Percentiles rank a stretch among this genome's conserved stretches.
Conservation (phyloP, 2,113 vertebrate species). For the Notarius quadriscutis region DNA sequence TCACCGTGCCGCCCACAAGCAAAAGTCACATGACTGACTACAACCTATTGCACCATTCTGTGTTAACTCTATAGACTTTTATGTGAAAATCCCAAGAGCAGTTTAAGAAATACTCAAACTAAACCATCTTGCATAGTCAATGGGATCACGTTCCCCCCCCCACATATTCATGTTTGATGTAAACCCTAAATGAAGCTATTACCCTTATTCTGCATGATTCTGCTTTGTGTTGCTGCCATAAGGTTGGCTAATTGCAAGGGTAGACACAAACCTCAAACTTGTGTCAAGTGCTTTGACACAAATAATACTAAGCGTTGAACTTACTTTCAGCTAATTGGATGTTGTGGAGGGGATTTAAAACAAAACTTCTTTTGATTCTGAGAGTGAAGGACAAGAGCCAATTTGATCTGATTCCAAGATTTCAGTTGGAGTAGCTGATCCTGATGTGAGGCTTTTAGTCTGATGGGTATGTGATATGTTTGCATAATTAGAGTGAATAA, state of each 20-base stretch:
- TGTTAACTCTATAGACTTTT: background rate
- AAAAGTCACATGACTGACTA: too few relatives aligned
- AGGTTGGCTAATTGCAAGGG: background rate
- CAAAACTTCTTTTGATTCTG: conserved; percentile 5
- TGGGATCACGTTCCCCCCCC: too few relatives aligned
- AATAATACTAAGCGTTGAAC: background rate
- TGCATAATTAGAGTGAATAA: background rate
- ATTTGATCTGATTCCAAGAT: conserved; percentile 33
- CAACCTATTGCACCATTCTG: background rate
- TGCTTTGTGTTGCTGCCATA: background rate
- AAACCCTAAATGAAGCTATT: background rate
- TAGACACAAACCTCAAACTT: background rate
- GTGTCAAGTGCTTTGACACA: background rate
- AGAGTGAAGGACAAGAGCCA: conserved; percentile 27
- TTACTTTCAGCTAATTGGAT: conserved; percentile 17
- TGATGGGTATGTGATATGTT: background rate
- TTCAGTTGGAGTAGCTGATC: conserved; percentile 1
- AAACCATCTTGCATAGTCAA: background rate
- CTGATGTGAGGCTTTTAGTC: background rate
- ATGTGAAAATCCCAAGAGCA: background rate
- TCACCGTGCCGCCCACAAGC: too few relatives aligned
- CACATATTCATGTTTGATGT: background rate
- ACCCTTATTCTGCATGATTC: background rate
- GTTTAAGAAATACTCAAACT: background rate
- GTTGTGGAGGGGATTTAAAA: background rate